Evolutionary conservation across 2,888 invertebrate genomes (phyloP).

Genomic region (Chloroclysta siterata): DNA sequence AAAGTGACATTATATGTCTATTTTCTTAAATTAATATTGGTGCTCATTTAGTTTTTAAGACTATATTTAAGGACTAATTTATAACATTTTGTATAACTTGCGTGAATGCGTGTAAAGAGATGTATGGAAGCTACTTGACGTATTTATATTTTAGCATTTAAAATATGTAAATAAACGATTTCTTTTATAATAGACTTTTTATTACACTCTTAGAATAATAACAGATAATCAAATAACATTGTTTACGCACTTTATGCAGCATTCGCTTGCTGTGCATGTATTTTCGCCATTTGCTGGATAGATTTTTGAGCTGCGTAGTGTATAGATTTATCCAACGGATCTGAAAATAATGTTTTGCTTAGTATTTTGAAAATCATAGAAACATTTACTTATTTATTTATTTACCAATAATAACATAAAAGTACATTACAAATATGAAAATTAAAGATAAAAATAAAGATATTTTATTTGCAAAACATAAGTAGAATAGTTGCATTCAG

Average conservation of each 20-base stretch:
- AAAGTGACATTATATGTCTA: conserved; percentile 32
- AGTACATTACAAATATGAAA: too few species aligned
- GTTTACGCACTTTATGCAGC: conserved; percentile 54
- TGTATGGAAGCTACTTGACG: conserved; percentile 44
- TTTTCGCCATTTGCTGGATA: conserved; percentile 82
- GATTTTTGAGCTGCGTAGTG: conserved; percentile 91
- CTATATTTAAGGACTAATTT: conserved; percentile 41
- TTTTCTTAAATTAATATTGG: conserved; percentile 42
- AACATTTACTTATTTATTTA: too few species aligned
- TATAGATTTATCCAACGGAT: conserved; percentile 90
- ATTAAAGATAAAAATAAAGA: too few species aligned
- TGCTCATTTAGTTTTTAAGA: conserved; percentile 64
- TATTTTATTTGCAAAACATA: too few species aligned
- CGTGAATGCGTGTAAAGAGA: conserved; percentile 38
- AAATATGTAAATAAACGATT: conserved; percentile 77
- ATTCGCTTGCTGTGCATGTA: conserved; percentile 62
- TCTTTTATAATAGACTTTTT: conserved; percentile 48
- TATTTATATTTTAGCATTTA: conserved; percentile 73
- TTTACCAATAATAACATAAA: too few species aligned
- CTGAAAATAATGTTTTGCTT: conserved; percentile 68
- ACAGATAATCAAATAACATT: conserved; percentile 6
- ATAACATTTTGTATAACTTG: conserved; percentile 40
- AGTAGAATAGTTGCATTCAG: too few species aligned
- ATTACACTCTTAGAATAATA: conserved; percentile 40
- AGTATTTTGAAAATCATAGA: too few species aligned